phyloP scores from a whole-genome alignment of 2,888 invertebrate genomes.

The Anagyrus pseudococci region DNA sequence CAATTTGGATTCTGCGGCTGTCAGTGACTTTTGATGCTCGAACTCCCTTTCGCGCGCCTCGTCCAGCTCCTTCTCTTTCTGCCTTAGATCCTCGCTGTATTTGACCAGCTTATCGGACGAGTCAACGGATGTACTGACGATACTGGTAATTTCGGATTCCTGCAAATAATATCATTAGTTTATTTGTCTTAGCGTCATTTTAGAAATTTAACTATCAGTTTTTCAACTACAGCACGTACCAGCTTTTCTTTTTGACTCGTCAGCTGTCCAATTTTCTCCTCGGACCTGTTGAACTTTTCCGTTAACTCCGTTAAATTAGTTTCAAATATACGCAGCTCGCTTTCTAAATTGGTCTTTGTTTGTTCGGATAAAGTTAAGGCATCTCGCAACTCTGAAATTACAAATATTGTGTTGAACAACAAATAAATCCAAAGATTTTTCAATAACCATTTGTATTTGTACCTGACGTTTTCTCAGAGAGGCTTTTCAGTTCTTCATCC shows the following conservation, averaged over 20 bases:
- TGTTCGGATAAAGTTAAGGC: slow-evolving; percentile 52
- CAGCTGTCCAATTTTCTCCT: slow-evolving; percentile 67
- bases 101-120: slow-evolving; percentile 63
- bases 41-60: slow-evolving; percentile 47
- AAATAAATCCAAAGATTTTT: slow-evolving; percentile 4
- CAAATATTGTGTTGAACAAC: neutral
- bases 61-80: slow-evolving; percentile 58
- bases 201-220: no score
- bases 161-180: slow-evolving; percentile 28
- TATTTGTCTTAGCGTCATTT: neutral
- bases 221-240: no score
- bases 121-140: slow-evolving; percentile 70
- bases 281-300: slow-evolving; percentile 65
- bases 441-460: slow-evolving; percentile 12
- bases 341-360: slow-evolving; percentile 53
- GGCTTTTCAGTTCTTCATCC: slow-evolving; percentile 53
- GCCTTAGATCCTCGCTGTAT: slow-evolving; percentile 56
- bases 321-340: slow-evolving; percentile 51
- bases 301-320: slow-evolving; percentile 62
- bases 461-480: slow-evolving; percentile 54
- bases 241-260: slow-evolving; percentile 68
- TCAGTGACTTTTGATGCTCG: slow-evolving; percentile 47
- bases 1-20: slow-evolving; percentile 45
- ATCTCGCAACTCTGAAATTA: slow-evolving; percentile 50
- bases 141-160: slow-evolving; percentile 68